A percentile compares a stretch with the other conserved stretches of the same genome.
Conservation (phyloP, 2,888 invertebrate species). For the Nymphalis urticae region DNA sequence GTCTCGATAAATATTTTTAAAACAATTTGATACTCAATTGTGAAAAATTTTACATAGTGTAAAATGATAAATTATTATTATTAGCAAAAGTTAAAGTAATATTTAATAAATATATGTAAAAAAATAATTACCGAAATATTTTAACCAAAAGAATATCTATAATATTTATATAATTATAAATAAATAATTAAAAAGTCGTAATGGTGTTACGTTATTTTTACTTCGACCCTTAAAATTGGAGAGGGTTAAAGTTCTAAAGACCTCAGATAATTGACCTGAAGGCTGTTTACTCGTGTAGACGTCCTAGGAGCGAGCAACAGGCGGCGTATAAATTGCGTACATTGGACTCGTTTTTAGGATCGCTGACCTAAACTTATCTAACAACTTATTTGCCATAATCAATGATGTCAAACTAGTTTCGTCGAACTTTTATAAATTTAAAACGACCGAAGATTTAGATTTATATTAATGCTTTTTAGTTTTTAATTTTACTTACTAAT, state of each 20-base stretch:
- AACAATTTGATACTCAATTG: background rate
- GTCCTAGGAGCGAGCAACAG: slow-evolving; percentile 39
- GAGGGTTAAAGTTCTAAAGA: slow-evolving; percentile 31
- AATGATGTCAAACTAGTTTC: slow-evolving; percentile 25
- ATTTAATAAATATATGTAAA: too few relatives aligned
- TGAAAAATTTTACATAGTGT: too few relatives aligned
- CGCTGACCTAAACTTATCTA: slow-evolving; percentile 37
- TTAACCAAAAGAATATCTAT: too few relatives aligned
- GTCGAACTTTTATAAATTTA: background rate
- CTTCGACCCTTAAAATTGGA: slow-evolving; percentile 19
- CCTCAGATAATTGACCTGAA: slow-evolving; percentile 34
- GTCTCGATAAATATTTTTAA: background rate
- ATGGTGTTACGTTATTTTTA: background rate
- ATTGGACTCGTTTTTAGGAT: slow-evolving; percentile 41
- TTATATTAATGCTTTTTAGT: background rate
- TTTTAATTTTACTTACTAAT: background rate
- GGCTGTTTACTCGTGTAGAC: slow-evolving; percentile 27
- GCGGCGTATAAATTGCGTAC: slow-evolving; percentile 38
- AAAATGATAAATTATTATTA: too few relatives aligned
- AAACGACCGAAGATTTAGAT: background rate
- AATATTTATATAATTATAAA: too few relatives aligned
- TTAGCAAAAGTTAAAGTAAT: too few relatives aligned
- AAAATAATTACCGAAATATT: too few relatives aligned
- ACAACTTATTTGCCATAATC: slow-evolving; percentile 22
- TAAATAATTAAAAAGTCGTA: too few relatives aligned